Evolutionary conservation across 2,797 vertebrate species (phyloP).

Genomic region (Enteromius trimaculatus): DNA sequence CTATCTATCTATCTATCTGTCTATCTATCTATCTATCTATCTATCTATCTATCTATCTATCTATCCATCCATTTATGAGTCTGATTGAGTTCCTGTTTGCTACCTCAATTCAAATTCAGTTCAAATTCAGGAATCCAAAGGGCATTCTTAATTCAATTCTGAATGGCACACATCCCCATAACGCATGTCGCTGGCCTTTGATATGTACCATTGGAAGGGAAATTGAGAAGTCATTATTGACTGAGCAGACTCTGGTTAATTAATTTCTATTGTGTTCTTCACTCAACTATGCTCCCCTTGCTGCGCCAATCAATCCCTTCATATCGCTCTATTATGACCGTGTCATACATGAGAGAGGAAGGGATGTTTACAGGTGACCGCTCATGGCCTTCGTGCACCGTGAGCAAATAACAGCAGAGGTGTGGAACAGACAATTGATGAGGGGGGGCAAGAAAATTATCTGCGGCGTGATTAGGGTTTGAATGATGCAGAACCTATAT

Average conservation of each 20-base stretch:
- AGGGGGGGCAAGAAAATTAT: constrained; percentile 31
- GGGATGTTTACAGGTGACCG: constrained; percentile 32
- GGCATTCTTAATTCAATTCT: background rate
- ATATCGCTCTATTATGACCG: constrained; percentile 42
- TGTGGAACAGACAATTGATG: constrained; percentile 25
- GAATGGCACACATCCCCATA: background rate
- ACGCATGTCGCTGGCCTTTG: constrained; percentile 4
- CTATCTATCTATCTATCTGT: background rate
- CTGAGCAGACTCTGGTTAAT: constrained; percentile 72
- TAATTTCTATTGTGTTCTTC: constrained; percentile 65
- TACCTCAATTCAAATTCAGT: background rate
- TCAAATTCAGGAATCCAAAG: background rate
- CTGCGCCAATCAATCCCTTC: constrained; percentile 59
- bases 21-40: background rate
- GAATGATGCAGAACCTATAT: constrained; percentile 15
- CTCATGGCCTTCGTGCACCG: background rate
- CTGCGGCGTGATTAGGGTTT: constrained; percentile 32
- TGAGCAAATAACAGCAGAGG: constrained; percentile 38
- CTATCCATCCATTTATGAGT: background rate
- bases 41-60: background rate
- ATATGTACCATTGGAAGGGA: constrained; percentile 60
- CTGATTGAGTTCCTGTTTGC: background rate
- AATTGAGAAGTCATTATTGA: constrained; percentile 78
- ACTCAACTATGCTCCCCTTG: constrained; percentile 43
- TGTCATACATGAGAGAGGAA: constrained; percentile 19